Conservation (phyloP, 2,888 invertebrate species). For the Diachrysia chrysitis region DNA sequence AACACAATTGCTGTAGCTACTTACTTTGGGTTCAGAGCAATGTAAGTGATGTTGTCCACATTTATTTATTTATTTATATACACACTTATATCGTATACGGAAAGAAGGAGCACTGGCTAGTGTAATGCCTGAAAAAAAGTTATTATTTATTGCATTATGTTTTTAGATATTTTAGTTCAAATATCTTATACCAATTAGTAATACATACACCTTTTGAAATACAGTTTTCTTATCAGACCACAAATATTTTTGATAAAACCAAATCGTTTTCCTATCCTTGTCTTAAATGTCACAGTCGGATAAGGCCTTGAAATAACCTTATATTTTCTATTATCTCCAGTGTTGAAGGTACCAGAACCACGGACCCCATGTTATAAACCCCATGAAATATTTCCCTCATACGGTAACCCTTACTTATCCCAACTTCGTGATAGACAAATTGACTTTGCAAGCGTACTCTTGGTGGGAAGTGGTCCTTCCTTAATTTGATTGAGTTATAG, state of each 20-base stretch:
- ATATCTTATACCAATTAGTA: too few relatives aligned
- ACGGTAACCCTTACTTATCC: slow-evolving; percentile 36
- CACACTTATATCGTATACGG: too few relatives aligned
- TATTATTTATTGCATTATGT: too few relatives aligned
- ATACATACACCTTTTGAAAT: not conserved
- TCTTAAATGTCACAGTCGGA: not conserved
- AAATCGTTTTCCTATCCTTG: not conserved
- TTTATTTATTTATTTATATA: too few relatives aligned
- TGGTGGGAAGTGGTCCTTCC: slow-evolving; percentile 41
- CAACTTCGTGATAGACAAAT: slow-evolving; percentile 50
- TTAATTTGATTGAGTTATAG: slow-evolving; percentile 56
- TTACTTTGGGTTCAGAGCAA: too few relatives aligned
- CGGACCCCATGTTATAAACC: not conserved
- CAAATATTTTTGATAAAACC: not conserved
- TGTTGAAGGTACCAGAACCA: not conserved
- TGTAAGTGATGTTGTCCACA: too few relatives aligned
- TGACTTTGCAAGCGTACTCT: slow-evolving; percentile 54
- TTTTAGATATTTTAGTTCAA: slow-evolving; percentile 17
- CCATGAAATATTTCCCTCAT: slow-evolving; percentile 31
- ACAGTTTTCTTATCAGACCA: not conserved
- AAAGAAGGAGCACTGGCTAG: too few relatives aligned
- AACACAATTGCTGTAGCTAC: too few relatives aligned
- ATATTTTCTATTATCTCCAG: not conserved
- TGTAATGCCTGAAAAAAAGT: too few relatives aligned
- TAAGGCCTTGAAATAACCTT: not conserved